Percentiles rank a stretch among this genome's conserved stretches.
Conservation (phyloP, 37 sponge, comb jelly and placozoan genomes). For the Chondrosia reniformis region DNA sequence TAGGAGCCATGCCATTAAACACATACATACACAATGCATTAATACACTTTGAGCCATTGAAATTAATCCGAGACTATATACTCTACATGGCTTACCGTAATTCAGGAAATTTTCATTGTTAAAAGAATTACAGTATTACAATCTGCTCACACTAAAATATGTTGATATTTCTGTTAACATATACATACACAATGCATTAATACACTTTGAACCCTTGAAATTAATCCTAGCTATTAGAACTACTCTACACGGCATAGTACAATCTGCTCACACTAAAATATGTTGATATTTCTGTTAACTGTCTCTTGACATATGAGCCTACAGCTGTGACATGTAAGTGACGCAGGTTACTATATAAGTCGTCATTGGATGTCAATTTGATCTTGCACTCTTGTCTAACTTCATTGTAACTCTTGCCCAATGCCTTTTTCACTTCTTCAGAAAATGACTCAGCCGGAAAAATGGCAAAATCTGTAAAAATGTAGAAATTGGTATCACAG, state of each 20-base stretch:
- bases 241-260: too few species aligned
- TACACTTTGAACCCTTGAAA: not conserved
- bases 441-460: conserved; percentile 74
- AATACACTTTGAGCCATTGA: not conserved
- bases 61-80: not conserved
- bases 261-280: conserved; percentile 4
- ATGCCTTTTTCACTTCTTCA: conserved; percentile 55
- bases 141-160: not conserved
- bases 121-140: too few species aligned
- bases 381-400: conserved; percentile 35
- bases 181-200: too few species aligned
- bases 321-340: conserved; percentile 88
- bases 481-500: too few species aligned
- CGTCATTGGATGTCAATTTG: conserved; percentile 65
- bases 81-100: too few species aligned
- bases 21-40: too few species aligned
- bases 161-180: not conserved
- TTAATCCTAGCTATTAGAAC: too few species aligned
- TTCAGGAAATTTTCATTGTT: too few species aligned
- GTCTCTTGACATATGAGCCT: conserved; percentile 64
- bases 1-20: too few species aligned
- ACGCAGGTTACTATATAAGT: conserved; percentile 71
- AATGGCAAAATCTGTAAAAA: conserved; percentile 33
- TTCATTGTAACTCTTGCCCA: conserved; percentile 30
- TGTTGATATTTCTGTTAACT: not conserved